These are phyloP conservation scores for Temnothorax unifasciatus DNA, from an alignment of 2,888 invertebrate genomes.

Conservation along the genomic window DNA sequence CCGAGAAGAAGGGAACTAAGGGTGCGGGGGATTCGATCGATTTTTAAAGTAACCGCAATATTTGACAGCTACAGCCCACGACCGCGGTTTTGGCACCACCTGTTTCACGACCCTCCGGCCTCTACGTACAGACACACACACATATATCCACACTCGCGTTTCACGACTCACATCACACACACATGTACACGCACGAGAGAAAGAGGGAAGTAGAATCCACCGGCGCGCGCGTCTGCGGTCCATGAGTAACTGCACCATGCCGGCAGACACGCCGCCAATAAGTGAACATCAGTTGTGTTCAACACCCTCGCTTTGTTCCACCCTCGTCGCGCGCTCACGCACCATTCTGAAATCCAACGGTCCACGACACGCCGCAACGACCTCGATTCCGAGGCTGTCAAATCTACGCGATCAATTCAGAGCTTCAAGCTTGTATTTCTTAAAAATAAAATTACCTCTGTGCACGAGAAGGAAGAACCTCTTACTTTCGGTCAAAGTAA, in stretches of 20 bases:
- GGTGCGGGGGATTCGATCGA: conserved; percentile 80
- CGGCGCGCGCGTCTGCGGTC: conserved; percentile 76
- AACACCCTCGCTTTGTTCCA: conserved; percentile 80
- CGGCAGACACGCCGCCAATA: conserved; percentile 86
- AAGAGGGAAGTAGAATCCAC: conserved; percentile 72
- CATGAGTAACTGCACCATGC: conserved; percentile 83
- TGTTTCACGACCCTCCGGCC: conserved; percentile 80
- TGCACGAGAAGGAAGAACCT: neutral
- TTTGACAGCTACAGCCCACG: conserved; percentile 84
- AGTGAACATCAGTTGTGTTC: conserved; percentile 85
- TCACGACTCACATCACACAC: conserved; percentile 29
- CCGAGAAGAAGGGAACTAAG: conserved; percentile 36
- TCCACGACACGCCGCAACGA: conserved; percentile 78
- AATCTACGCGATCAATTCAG: conserved; percentile 62
- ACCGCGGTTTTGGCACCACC: conserved; percentile 84
- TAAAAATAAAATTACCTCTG: conserved; percentile 5
- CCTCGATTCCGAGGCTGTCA: conserved; percentile 59
- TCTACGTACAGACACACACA: conserved; percentile 40
- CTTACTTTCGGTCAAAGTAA: neutral
- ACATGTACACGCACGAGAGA: conserved; percentile 64
- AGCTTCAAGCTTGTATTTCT: conserved; percentile 18
- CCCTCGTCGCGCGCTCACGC: conserved; percentile 71
- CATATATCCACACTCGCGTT: conserved; percentile 50
- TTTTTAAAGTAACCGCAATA: conserved; percentile 85
- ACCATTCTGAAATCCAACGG: conserved; percentile 75